These are phyloP conservation scores for Hyposmocoma kahamanoa DNA, from an alignment of 1,140 invertebrate genomes.

Conservation along the genomic window DNA sequence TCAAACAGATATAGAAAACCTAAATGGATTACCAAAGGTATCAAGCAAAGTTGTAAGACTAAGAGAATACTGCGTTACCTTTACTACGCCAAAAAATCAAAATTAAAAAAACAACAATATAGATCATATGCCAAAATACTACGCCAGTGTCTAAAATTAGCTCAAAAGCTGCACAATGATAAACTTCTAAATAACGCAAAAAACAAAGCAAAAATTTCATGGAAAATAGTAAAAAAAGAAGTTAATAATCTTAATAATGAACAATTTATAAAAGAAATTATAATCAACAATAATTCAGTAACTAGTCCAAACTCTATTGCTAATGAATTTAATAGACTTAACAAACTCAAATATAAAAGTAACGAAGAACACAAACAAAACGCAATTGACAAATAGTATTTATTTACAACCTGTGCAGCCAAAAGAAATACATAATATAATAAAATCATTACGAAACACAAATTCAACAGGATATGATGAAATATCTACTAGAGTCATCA, in stretches of 20 bases:
- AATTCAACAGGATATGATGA: slow-evolving; percentile 1
- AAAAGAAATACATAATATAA: background rate
- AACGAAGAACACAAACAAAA: background rate
- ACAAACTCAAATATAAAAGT: background rate
- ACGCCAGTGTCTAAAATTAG: background rate
- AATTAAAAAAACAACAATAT: background rate
- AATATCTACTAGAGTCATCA: background rate
- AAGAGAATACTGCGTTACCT: background rate
- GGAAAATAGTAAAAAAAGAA: slow-evolving; percentile 1
- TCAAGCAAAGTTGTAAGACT: background rate
- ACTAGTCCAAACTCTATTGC: background rate
- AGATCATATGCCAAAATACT: background rate
- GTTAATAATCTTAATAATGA: background rate
- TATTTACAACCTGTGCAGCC: background rate
- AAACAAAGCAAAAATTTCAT: slow-evolving; percentile 2
- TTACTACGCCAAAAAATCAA: too few species aligned
- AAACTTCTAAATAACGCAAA: background rate
- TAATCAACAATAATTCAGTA: background rate
- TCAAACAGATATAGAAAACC: background rate
- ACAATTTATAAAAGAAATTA: background rate
- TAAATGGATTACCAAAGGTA: slow-evolving; percentile 4
- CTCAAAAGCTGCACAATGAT: background rate
- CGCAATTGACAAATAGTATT: background rate
- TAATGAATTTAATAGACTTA: background rate
- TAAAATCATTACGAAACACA: slow-evolving; percentile 2